Base-by-base conservation (phyloP, 1,140 invertebrate species). In the Drosophila hydei region DNA sequence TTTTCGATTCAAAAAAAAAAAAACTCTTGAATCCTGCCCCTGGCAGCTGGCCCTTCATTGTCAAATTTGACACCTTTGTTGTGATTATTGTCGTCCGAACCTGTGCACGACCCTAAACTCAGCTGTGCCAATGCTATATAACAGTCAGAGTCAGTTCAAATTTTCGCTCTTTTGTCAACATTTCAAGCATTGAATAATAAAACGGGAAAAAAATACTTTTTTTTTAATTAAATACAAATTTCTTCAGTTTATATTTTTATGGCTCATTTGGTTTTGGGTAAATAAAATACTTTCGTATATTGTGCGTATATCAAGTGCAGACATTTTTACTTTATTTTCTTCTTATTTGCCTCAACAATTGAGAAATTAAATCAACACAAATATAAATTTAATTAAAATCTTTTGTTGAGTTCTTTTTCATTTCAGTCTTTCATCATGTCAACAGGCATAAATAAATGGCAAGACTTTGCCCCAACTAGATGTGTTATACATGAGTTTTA, bases 221-320 rank as follows among this genome's bases (percentile, higher is more conserved):
- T 51, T 43, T 71, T 71, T 65, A 58, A 64, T 71, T 64, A 65
- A 58, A 58, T 36, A 58, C n/a, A 65, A 58, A 65, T 58, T 42
- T 71, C 27, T 48, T 33, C 16, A 25, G 9, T 12, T 21, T 19
- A n/a, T 16, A 9, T 55, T 40, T n/a, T 21, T 16, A 23, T 54
- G 12, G 7, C 14, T 51, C 14, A 33, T 51, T 51, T 52, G 50
- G 23, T 50, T 50, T 30, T 9, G n/a, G 21, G 4, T 45, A 25
- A 4, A 50, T 18, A 52, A n/a, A n/a, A 62, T 38, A 55, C 55
- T 56, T 50, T 8, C 3, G 7, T 21, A 12, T 12, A 30, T 52
- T 72, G 21, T 65, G 38, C 47, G 16, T 18, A 21, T 72, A 62
- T 40, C 69, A 52, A 54, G 36, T 36, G 27, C 69, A 72, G 69